These are phyloP conservation scores for Blera fallax DNA, from an alignment of 2,888 invertebrate genomes.

Conservation along the genomic window DNA sequence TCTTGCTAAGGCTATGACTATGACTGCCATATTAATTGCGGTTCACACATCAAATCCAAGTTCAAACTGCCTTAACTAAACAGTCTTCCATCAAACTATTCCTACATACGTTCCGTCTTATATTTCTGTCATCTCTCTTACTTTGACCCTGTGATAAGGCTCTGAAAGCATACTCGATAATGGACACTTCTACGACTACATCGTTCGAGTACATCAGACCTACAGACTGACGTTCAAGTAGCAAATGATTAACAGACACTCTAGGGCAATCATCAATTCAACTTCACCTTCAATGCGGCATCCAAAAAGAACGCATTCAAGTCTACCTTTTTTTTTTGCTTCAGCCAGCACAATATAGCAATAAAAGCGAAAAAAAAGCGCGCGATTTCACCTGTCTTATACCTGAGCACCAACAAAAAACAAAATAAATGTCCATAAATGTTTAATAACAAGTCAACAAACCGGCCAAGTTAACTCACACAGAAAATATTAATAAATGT, in stretches of 20 bases:
- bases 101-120: no score
- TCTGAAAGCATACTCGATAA: no score
- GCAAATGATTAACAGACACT: slow-evolving; percentile 4
- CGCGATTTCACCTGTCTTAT: slow-evolving; percentile 40
- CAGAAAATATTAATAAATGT: slow-evolving; percentile 40
- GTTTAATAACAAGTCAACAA: slow-evolving; percentile 62
- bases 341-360: neutral
- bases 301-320: neutral
- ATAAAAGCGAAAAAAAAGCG: slow-evolving; percentile 25
- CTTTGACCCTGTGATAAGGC: no score
- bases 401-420: neutral
- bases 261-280: neutral
- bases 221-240: neutral
- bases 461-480: slow-evolving; percentile 8
- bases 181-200: neutral
- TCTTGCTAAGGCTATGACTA: no score
- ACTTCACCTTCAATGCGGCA: slow-evolving; percentile 9
- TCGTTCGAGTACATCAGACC: neutral
- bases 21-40: no score
- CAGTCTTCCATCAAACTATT: no score
- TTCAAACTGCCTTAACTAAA: no score
- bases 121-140: no score
- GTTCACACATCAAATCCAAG: no score
- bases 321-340: no score
- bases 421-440: slow-evolving; percentile 56